Evolutionary conservation across 2,888 invertebrate genomes (phyloP).

Genomic region (Seira sanloemensis): DNA sequence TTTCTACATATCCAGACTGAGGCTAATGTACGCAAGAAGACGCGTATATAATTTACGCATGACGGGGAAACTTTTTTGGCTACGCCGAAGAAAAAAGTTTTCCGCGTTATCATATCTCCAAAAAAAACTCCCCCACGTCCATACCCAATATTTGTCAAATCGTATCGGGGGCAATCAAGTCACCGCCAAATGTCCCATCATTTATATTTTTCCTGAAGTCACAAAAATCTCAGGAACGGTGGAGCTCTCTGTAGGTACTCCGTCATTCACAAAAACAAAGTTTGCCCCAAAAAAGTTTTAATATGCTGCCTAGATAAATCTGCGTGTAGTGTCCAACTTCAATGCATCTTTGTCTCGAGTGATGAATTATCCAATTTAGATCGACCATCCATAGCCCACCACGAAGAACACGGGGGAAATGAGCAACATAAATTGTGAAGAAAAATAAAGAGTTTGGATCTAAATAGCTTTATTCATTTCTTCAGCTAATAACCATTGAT

Average conservation of each 20-base stretch:
- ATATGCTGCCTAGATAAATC: slow-evolving; percentile 12
- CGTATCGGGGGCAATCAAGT: slow-evolving; percentile 25
- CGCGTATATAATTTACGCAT: slow-evolving; percentile 55
- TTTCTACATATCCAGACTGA: too few relatives aligned
- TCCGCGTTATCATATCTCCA: slow-evolving; percentile 43
- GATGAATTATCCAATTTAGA: slow-evolving; percentile 26
- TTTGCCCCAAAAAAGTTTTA: too few relatives aligned
- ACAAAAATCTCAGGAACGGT: not conserved
- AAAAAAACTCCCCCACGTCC: not conserved
- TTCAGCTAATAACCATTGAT: not conserved
- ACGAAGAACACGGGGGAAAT: not conserved
- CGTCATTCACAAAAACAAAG: not conserved
- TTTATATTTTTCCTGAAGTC: slow-evolving; percentile 11
- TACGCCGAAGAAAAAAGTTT: slow-evolving; percentile 44
- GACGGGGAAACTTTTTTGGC: slow-evolving; percentile 47
- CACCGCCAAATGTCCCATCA: slow-evolving; percentile 39
- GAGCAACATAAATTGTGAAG: not conserved
- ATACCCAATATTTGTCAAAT: slow-evolving; percentile 31
- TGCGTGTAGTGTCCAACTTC: slow-evolving; percentile 2
- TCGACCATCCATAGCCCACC: slow-evolving; percentile 19
- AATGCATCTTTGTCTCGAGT: slow-evolving; percentile 29
- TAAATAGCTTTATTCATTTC: not conserved
- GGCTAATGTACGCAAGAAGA: slow-evolving; percentile 54
- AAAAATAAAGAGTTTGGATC: slow-evolving; percentile 6
- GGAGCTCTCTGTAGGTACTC: too few relatives aligned